phyloP scores from a whole-genome alignment of 2,888 invertebrate species.

The Erebia ligea region DNA sequence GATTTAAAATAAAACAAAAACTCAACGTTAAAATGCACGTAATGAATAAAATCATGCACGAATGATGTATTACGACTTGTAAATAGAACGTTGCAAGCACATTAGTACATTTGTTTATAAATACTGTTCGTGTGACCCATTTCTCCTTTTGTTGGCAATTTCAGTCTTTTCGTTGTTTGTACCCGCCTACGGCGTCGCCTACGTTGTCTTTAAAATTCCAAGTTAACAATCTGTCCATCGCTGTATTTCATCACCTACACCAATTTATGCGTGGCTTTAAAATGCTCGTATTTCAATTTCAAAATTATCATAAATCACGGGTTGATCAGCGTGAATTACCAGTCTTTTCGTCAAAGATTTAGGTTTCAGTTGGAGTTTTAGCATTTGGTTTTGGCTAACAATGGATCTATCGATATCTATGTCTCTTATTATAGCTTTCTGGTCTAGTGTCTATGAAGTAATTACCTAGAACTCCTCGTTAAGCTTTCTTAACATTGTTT shows the following conservation, averaged over 20 bases:
- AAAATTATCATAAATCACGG: background rate
- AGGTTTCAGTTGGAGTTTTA: background rate
- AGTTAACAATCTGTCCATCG: constrained; percentile 13
- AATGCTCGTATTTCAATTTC: constrained; percentile 3
- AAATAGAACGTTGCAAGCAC: background rate
- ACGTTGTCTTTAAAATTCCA: constrained; percentile 24
- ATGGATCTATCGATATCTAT: too few species aligned
- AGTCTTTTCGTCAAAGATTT: background rate
- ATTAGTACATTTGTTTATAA: constrained; percentile 19
- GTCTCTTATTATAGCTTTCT: too few species aligned
- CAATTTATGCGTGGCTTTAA: background rate
- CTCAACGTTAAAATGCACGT: background rate
- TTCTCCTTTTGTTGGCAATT: constrained; percentile 25
- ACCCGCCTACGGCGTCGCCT: constrained; percentile 25
- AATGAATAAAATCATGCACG: background rate
- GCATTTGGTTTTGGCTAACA: too few species aligned
- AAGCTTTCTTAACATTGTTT: too few species aligned
- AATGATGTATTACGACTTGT: background rate
- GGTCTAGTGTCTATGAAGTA: too few species aligned
- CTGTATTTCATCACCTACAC: constrained; percentile 5
- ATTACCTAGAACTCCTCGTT: too few species aligned
- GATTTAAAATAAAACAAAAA: background rate
- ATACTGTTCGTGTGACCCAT: constrained; percentile 24
- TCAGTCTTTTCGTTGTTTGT: constrained; percentile 20
- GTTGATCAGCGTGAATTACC: background rate